phyloP scores from a whole-genome alignment of 2,113 vertebrate genomes.

The Trogon melanurus region DNA sequence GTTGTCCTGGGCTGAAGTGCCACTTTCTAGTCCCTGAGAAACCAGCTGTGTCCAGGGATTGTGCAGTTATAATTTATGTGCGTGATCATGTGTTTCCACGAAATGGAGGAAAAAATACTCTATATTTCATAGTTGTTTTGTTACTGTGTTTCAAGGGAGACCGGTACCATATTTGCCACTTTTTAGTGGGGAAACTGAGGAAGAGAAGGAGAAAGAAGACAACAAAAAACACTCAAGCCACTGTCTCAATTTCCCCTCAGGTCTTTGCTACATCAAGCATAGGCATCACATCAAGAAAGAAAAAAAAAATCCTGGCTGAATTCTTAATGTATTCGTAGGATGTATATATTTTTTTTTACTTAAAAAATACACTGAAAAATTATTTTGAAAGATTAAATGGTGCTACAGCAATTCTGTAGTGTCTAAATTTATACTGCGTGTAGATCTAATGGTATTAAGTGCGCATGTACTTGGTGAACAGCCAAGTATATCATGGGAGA shows the following conservation, averaged over 20 bases:
- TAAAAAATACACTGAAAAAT: background rate
- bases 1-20: background rate
- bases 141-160: background rate
- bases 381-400: background rate
- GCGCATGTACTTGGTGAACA: constrained; percentile 14
- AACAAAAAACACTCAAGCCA: background rate
- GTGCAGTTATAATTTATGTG: fast-evolving
- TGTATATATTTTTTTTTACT: background rate
- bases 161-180: fast-evolving
- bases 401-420: background rate
- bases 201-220: background rate
- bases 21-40: background rate
- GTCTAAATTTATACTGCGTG: background rate
- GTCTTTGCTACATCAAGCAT: background rate
- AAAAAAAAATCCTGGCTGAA: background rate
- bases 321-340: background rate
- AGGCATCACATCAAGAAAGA: background rate
- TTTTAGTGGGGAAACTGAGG: background rate
- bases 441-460: background rate
- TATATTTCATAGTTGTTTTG: background rate
- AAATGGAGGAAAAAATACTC: background rate
- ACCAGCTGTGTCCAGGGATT: background rate
- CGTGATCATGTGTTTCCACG: background rate
- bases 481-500: constrained; percentile 29
- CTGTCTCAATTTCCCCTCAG: background rate